These are phyloP conservation scores for Bathynomus jamesi DNA, from an alignment of 1,140 invertebrate species.

Conservation along the genomic window DNA sequence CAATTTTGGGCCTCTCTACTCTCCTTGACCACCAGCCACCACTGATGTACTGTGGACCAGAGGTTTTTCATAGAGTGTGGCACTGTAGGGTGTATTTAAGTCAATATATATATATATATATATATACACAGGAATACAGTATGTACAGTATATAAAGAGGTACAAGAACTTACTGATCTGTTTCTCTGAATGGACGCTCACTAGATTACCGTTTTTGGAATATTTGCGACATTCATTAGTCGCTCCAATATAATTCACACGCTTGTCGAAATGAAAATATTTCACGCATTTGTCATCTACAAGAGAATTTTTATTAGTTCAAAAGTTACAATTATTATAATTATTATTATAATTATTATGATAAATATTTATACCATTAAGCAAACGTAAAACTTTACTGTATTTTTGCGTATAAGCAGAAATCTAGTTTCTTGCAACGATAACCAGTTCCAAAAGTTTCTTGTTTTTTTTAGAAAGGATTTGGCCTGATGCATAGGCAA, in stretches of 20 bases:
- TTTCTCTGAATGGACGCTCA: background rate
- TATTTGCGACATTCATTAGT: no score
- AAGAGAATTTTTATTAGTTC: background rate
- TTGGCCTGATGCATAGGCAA: no score
- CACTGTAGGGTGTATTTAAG: background rate
- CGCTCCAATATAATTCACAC: background rate
- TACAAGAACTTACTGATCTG: background rate
- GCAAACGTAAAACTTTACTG: no score
- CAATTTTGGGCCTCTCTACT: no score
- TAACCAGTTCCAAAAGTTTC: no score
- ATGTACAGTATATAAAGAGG: background rate
- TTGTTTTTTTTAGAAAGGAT: no score
- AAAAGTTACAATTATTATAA: background rate
- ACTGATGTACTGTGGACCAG: no score
- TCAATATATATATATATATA: background rate
- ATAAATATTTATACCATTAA: background rate
- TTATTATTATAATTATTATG: background rate
- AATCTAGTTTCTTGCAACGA: no score
- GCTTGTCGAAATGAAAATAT: background rate
- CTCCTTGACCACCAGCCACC: no score
- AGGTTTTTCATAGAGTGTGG: no score
- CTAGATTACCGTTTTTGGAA: background rate
- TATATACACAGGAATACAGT: background rate
- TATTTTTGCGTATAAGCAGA: no score
- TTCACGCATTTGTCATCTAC: background rate